phyloP scores from a whole-genome alignment of 2,888 invertebrate species.

The Antheraea yamamai region DNA sequence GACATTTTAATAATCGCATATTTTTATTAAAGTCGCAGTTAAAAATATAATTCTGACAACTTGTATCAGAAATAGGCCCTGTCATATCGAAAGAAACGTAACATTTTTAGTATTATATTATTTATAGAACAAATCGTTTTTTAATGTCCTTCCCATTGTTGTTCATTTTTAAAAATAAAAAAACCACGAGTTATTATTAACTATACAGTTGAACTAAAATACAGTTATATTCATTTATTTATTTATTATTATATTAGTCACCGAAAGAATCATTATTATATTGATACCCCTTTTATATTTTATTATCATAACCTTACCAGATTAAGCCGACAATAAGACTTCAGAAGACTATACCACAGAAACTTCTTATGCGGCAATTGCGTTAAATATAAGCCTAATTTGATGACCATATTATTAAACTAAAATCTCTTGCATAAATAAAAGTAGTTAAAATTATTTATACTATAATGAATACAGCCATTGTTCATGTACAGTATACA shows the following conservation, averaged over 20 bases:
- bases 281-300: too few relatives aligned
- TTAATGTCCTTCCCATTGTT: too few relatives aligned
- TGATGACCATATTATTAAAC: background rate
- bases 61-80: background rate
- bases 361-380: background rate
- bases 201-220: background rate
- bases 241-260: too few relatives aligned
- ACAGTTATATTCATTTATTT: too few relatives aligned
- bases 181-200: background rate
- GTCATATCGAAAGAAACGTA: background rate
- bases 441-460: background rate
- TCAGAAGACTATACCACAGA: background rate
- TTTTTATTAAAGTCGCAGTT: slow-evolving; percentile 57
- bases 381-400: background rate
- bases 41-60: slow-evolving; percentile 26
- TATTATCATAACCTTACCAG: background rate
- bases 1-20: slow-evolving; percentile 78
- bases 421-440: background rate
- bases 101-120: too few relatives aligned
- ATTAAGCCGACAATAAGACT: background rate
- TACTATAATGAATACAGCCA: background rate
- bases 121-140: background rate
- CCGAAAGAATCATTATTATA: too few relatives aligned
- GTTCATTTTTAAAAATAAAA: too few relatives aligned
- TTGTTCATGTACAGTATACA: background rate